phyloP scores from a whole-genome alignment of 2,888 invertebrate genomes.

The Drosophila vallismaia region DNA sequence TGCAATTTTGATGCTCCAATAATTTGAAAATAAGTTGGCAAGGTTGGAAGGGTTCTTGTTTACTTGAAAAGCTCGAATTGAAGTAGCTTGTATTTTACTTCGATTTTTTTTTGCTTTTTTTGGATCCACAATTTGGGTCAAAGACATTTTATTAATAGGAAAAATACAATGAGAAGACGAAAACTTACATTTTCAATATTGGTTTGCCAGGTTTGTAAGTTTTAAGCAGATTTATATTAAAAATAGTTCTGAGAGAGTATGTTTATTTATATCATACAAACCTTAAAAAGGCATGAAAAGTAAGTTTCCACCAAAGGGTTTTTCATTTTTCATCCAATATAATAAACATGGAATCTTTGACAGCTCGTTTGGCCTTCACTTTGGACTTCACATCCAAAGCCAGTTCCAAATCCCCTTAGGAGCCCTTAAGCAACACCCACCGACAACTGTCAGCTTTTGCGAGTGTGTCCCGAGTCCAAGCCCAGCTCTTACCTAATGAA shows the following conservation, averaged over 20 bases:
- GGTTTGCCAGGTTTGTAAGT: neutral
- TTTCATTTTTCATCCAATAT: neutral
- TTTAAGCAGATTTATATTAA: no score
- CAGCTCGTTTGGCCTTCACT: slow-evolving; percentile 18
- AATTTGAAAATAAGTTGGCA: slow-evolving; percentile 68
- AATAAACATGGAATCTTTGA: slow-evolving; percentile 20
- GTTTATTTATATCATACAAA: no score
- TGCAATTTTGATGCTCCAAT: slow-evolving; percentile 79
- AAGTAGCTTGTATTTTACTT: slow-evolving; percentile 43
- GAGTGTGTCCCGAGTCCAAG: neutral
- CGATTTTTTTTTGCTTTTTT: neutral
- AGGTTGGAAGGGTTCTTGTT: slow-evolving; percentile 54
- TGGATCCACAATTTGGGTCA: slow-evolving; percentile 35
- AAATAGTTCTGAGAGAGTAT: no score
- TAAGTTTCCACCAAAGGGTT: neutral
- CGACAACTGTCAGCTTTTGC: slow-evolving; percentile 37
- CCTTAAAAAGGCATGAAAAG: neutral
- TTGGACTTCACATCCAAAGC: slow-evolving; percentile 7
- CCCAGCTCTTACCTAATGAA: slow-evolving; percentile 29
- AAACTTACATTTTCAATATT: neutral
- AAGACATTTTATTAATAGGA: slow-evolving; percentile 22
- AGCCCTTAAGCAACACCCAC: slow-evolving; percentile 39
- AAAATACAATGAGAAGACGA: neutral
- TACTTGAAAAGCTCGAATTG: slow-evolving; percentile 48
- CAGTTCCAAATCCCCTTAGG: slow-evolving; percentile 29